Percentiles rank a stretch among this genome's conserved stretches.
phyloP scores from a whole-genome alignment of 2,113 vertebrate genomes.

The Cygnus buccinator region DNA sequence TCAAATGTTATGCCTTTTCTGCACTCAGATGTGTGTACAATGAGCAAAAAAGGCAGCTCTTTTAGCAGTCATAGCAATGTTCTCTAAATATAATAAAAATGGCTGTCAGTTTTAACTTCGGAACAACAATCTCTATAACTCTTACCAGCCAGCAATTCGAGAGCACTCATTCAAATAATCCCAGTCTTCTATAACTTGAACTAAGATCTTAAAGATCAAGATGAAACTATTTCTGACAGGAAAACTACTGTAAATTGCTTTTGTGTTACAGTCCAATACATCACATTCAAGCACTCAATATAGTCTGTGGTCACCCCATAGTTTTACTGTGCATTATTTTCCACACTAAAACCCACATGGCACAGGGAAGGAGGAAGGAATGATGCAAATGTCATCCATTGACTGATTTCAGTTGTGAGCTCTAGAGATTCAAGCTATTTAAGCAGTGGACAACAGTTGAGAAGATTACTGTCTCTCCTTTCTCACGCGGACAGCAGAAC shows the following conservation, averaged over 20 bases:
- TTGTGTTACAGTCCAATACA: neutral
- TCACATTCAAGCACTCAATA: neutral
- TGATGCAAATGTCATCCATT: neutral
- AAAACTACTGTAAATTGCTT: neutral
- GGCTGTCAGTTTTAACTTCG: neutral
- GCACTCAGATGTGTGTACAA: neutral
- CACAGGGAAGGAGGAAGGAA: neutral
- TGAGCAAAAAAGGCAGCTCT: neutral
- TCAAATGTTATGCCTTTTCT: neutral
- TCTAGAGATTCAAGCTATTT: neutral
- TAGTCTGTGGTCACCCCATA: neutral
- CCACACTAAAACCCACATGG: neutral
- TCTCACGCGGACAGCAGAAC: neutral
- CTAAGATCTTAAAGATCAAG: neutral
- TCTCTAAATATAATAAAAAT: neutral
- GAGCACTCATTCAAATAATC: neutral
- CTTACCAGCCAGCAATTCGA: neutral
- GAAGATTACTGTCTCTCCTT: neutral
- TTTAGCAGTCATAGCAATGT: neutral
- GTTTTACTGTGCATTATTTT: neutral
- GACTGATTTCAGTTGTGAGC: neutral
- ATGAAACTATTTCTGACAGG: neutral
- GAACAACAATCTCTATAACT: neutral
- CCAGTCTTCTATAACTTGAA: neutral
- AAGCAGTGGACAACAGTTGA: neutral